phyloP scores from a whole-genome alignment of 2,888 invertebrate genomes.

The Pseudococcus viburni region DNA sequence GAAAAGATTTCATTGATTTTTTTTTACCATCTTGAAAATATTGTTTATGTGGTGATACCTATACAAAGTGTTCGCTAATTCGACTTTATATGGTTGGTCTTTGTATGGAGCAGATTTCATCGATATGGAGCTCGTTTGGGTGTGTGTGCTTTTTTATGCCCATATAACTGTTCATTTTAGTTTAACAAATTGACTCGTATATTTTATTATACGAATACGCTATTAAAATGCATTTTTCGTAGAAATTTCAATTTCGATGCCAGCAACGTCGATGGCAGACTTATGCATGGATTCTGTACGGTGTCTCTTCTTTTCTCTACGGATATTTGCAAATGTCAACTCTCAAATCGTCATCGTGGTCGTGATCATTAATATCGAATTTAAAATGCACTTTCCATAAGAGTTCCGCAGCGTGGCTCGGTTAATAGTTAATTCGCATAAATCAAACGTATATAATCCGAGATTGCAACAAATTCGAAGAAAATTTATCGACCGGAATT shows the following conservation, averaged over 20 bases:
- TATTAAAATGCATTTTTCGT: constrained; percentile 12
- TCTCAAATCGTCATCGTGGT: not conserved
- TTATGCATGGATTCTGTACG: not conserved
- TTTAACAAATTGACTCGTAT: not conserved
- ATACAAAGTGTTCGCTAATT: not conserved
- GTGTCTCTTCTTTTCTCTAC: not conserved
- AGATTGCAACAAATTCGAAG: not conserved
- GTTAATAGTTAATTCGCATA: not conserved
- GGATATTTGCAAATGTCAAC: not conserved
- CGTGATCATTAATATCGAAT: not conserved
- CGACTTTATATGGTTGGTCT: not conserved
- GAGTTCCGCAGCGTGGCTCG: not conserved
- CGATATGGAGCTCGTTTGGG: not conserved
- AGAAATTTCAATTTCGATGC: constrained; percentile 33
- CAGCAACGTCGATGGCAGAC: not conserved
- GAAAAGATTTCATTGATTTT: constrained; percentile 12
- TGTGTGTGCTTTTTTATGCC: not conserved
- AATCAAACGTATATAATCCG: not conserved
- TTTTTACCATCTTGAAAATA: not conserved
- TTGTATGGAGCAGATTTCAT: not conserved
- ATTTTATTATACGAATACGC: not conserved
- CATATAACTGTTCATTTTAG: constrained; percentile 2
- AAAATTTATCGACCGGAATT: not conserved
- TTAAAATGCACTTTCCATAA: not conserved
- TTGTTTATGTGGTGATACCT: not conserved